Evolutionary conservation across 2,888 invertebrate genomes (phyloP).

Genomic region (Stictocephala bisonia): DNA sequence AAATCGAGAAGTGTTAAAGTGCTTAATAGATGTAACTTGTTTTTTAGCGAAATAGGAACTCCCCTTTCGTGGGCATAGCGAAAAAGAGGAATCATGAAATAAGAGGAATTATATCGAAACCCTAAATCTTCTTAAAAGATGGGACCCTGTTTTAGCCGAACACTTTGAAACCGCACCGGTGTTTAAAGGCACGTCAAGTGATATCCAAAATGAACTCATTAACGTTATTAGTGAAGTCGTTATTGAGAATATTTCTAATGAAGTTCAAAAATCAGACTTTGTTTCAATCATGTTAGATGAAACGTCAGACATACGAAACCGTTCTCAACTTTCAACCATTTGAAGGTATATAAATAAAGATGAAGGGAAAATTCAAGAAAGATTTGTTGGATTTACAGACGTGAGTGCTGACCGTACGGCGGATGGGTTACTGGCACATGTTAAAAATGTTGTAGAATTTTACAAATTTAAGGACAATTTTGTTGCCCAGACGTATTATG

Average conservation of each 20-base stretch:
- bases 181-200: slow-evolving; percentile 56
- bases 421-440: slow-evolving; percentile 53
- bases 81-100: slow-evolving; percentile 51
- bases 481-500: slow-evolving; percentile 61
- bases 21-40: slow-evolving; percentile 54
- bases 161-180: slow-evolving; percentile 56
- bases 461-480: slow-evolving; percentile 58
- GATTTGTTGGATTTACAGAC: slow-evolving; percentile 60
- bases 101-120: slow-evolving; percentile 55
- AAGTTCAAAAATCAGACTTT: slow-evolving; percentile 55
- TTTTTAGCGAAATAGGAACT: slow-evolving; percentile 53
- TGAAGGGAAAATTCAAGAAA: slow-evolving; percentile 57
- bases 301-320: slow-evolving; percentile 52
- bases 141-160: slow-evolving; percentile 48
- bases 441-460: slow-evolving; percentile 54
- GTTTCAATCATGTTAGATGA: slow-evolving; percentile 57
- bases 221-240: slow-evolving; percentile 50
- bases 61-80: slow-evolving; percentile 50
- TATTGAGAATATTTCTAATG: slow-evolving; percentile 53
- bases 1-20: slow-evolving; percentile 55
- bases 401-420: slow-evolving; percentile 59
- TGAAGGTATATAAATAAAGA: slow-evolving; percentile 58
- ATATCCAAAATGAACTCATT: slow-evolving; percentile 60
- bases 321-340: slow-evolving; percentile 59
- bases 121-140: slow-evolving; percentile 33